Conservation (phyloP, 2,113 vertebrate species). For the Istiophorus platypterus region DNA sequence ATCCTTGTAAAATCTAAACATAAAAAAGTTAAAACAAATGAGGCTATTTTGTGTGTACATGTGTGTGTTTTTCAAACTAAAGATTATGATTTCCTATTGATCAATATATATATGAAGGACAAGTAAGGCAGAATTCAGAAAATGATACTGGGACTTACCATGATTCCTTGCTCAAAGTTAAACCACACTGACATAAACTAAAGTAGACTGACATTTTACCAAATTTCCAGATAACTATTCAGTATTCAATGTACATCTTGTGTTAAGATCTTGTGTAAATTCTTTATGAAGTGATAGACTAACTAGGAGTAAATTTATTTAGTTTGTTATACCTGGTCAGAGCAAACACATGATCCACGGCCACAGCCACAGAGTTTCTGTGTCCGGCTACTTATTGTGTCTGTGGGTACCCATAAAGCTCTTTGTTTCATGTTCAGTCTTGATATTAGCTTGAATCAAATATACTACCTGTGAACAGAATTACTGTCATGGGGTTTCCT, state of each 20-base stretch:
- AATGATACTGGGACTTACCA: background rate
- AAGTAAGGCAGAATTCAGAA: background rate
- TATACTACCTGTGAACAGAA: conserved; percentile 44
- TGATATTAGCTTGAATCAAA: conserved; percentile 5
- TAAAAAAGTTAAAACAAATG: background rate
- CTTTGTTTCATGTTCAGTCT: conserved; percentile 5
- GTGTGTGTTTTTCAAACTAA: no score
- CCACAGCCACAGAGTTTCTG: conserved; percentile 1
- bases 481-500: conserved; percentile 25
- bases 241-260: background rate
- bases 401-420: background rate
- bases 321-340: background rate
- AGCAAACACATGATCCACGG: background rate
- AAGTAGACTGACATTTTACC: background rate
- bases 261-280: background rate
- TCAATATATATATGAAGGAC: background rate
- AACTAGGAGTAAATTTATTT: background rate
- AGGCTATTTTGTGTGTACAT: background rate
- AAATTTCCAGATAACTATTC: background rate
- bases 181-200: background rate
- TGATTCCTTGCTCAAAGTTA: background rate
- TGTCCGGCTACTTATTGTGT: background rate
- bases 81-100: background rate
- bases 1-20: background rate
- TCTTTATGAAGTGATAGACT: background rate